Evolutionary conservation across 1,140 invertebrate genomes (phyloP), one percentile per base, ranked within the genome.

Genomic region (Cyphomyrmex costatus): DNA sequence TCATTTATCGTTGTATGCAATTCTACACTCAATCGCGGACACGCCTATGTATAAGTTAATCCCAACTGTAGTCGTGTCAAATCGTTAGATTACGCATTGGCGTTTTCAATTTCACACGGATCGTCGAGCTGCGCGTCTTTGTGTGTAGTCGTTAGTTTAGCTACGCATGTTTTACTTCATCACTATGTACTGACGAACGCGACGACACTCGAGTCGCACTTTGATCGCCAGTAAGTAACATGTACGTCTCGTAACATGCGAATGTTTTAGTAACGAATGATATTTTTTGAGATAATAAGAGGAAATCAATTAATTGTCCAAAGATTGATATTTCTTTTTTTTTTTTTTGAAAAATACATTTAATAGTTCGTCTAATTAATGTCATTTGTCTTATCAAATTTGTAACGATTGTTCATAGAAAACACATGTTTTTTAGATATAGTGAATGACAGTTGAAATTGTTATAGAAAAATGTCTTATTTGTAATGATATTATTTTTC

Each of bases 21-120:
- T 73, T 74, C 58, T 12, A 56, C 49, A 36, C 66, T 89, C 70
- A 63, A 90, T 74, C 66, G 36, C 10, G n/a, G 73, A 58, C 63
- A 71, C 74, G 60, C 73, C 66, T 60, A 49, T 16, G 61, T 88
- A 87, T 78, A 76, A 90, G 76, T 87, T 79, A 33, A 36, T 16
- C 53, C 49, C 85, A 86, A 66, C 49, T 86, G n/a, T 12, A 19
- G 33, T 21, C 66, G 42, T 51, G 85, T 84, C 79, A 73, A 63
- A 84, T 85, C 51, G 7, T 30, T 14, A 16, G 19, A 8, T 82
- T 61, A 33, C 14, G 56, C 16, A 51, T 42, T 42, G 36, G 36
- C 14, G 33, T 76, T 21, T 46, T 53, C 10, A n/a, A 58, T 79
- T 49, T 78, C 56, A 27, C 58, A 21, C 19, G 24, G 33, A 2